Conservation (phyloP, 1,140 invertebrate species). For the Tenebrio molitor region DNA sequence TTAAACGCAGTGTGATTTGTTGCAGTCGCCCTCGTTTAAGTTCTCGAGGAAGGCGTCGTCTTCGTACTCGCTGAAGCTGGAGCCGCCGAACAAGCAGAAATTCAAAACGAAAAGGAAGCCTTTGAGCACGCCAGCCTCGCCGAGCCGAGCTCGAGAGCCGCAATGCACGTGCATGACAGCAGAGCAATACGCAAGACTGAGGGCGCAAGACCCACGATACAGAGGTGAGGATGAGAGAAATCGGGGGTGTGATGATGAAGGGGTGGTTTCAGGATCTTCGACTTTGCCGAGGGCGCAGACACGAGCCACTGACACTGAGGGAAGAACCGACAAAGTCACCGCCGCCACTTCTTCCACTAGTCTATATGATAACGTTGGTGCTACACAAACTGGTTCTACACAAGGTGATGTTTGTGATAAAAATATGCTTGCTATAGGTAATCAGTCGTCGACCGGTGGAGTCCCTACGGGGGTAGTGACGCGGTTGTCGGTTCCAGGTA, state of each 20-base stretch:
- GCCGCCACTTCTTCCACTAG: conserved; percentile 88
- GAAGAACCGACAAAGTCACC: conserved; percentile 79
- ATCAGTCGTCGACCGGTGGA: not conserved
- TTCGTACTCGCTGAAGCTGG: conserved; percentile 94
- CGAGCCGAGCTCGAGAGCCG: conserved; percentile 87
- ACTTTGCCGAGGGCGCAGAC: conserved; percentile 85
- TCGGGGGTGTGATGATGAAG: too few relatives aligned
- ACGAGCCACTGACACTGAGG: conserved; percentile 78
- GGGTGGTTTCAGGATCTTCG: conserved; percentile 82
- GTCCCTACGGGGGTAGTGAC: too few relatives aligned
- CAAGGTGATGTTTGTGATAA: conserved; percentile 66
- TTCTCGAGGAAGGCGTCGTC: conserved; percentile 97
- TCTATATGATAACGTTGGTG: conserved; percentile 89
- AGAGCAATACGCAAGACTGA: conserved; percentile 88
- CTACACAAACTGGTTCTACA: conserved; percentile 71
- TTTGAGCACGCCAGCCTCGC: conserved; percentile 93
- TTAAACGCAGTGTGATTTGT: conserved; percentile 73
- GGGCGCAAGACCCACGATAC: conserved; percentile 88
- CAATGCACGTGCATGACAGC: conserved; percentile 97
- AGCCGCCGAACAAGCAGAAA: conserved; percentile 88
- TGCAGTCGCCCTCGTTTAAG: conserved; percentile 97
- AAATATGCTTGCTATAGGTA: conserved; percentile 33
- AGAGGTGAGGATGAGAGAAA: conserved; percentile 68
- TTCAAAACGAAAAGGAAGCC: conserved; percentile 89
- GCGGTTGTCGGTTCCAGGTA: too few relatives aligned